Conservation (phyloP, 2,113 vertebrate species). For the Albula glossodonta region DNA sequence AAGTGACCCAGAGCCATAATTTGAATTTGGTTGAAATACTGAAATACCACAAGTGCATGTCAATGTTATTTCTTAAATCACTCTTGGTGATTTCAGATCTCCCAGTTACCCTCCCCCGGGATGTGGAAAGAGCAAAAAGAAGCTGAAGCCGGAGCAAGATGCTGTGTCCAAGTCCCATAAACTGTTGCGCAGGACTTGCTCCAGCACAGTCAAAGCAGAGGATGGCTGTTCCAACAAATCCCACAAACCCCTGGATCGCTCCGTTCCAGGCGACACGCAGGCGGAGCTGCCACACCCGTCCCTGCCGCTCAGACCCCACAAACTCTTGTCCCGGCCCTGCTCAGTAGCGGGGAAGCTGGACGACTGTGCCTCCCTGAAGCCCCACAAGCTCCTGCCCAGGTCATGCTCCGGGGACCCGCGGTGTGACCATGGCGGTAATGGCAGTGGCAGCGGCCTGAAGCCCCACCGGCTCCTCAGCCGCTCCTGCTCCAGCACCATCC, state of each 20-base stretch:
- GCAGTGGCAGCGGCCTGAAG: slow-evolving; percentile 67
- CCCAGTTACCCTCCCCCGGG: slow-evolving; percentile 89
- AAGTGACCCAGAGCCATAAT: neutral
- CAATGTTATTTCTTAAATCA: neutral
- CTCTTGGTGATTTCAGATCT: slow-evolving; percentile 66
- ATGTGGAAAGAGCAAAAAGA: slow-evolving; percentile 85
- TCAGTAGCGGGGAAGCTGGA: slow-evolving; percentile 69
- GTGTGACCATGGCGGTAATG: slow-evolving; percentile 70
- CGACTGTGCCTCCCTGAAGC: slow-evolving; percentile 73
- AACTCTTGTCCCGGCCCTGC: slow-evolving; percentile 77
- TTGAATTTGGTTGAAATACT: neutral
- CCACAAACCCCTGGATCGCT: slow-evolving; percentile 79
- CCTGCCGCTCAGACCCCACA: slow-evolving; percentile 75
- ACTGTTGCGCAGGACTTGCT: slow-evolving; percentile 80
- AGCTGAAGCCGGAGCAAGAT: slow-evolving; percentile 83
- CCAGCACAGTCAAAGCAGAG: slow-evolving; percentile 76
- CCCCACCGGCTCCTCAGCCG: slow-evolving; percentile 80
- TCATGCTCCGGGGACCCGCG: slow-evolving; percentile 78
- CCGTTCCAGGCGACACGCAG: slow-evolving; percentile 76
- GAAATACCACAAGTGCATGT: neutral
- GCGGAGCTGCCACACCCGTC: slow-evolving; percentile 70
- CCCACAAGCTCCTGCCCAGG: slow-evolving; percentile 77
- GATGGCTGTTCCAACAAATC: slow-evolving; percentile 75
- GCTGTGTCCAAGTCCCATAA: slow-evolving; percentile 85
- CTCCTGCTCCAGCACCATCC: slow-evolving; percentile 78